phyloP scores from a whole-genome alignment of 2,797 vertebrate species.

The Phrynocephalus guinanensis region DNA sequence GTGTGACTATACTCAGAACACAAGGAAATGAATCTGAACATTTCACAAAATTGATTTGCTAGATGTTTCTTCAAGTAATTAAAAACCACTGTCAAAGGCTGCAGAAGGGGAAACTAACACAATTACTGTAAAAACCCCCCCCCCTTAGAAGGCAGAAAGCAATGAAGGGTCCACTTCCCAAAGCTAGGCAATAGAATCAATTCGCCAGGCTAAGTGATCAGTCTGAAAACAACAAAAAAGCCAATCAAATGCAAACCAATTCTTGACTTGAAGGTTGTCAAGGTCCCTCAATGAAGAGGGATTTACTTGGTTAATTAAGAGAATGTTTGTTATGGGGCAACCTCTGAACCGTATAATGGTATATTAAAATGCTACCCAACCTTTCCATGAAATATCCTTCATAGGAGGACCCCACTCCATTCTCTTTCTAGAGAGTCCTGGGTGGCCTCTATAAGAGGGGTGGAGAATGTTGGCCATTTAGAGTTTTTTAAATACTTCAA shows the following conservation, averaged over 20 bases:
- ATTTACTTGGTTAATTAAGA: neutral
- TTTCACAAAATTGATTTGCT: too few relatives aligned
- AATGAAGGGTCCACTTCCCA: neutral
- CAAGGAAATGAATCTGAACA: too few relatives aligned
- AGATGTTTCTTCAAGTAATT: too few relatives aligned
- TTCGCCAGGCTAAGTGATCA: neutral
- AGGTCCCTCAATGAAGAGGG: neutral
- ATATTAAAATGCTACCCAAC: neutral
- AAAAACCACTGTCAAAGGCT: too few relatives aligned
- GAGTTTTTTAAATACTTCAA: neutral
- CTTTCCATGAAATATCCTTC: neutral
- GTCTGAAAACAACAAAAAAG: neutral
- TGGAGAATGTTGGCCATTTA: neutral
- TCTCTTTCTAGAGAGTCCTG: too few relatives aligned
- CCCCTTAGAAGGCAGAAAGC: neutral
- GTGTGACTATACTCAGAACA: too few relatives aligned
- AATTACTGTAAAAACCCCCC: too few relatives aligned
- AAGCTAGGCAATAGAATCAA: neutral
- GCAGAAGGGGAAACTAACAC: too few relatives aligned
- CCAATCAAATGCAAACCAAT: neutral
- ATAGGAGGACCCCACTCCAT: neutral
- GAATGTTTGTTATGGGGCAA: neutral
- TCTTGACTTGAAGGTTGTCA: neutral
- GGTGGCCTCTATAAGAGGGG: neutral
- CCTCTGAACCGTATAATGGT: neutral